phyloP scores from a whole-genome alignment of 2,888 invertebrate genomes.

The Lypha dubia region DNA sequence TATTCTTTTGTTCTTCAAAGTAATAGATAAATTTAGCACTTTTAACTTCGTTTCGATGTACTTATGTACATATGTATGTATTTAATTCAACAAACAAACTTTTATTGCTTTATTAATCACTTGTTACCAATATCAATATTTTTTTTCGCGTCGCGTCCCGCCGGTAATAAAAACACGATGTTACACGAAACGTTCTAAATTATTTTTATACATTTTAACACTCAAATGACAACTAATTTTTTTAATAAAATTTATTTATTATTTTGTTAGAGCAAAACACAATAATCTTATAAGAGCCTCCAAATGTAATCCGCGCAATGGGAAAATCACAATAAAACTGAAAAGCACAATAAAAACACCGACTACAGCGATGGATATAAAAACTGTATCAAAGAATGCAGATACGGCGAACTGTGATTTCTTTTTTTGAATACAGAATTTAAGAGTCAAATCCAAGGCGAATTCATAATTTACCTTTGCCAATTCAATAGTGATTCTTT shows the following conservation, averaged over 20 bases:
- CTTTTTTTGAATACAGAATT: too few species aligned
- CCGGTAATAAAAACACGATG: slow-evolving; percentile 50
- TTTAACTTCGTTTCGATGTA: neutral
- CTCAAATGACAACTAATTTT: slow-evolving; percentile 25
- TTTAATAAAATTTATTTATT: neutral
- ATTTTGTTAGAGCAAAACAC: slow-evolving; percentile 16
- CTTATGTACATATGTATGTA: too few species aligned
- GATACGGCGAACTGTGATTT: too few species aligned
- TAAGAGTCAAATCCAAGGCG: too few species aligned
- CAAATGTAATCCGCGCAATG: slow-evolving; percentile 59
- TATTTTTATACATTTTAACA: slow-evolving; percentile 3
- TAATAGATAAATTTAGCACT: neutral
- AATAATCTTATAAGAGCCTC: slow-evolving; percentile 31
- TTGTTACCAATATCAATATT: slow-evolving; percentile 48
- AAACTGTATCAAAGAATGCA: too few species aligned
- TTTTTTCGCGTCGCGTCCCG: slow-evolving; percentile 16
- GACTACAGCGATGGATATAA: too few species aligned
- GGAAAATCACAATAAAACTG: slow-evolving; percentile 61
- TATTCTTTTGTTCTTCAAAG: slow-evolving; percentile 7
- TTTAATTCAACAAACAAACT: slow-evolving; percentile 54
- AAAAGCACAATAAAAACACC: too few species aligned
- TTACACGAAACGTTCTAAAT: slow-evolving; percentile 35
- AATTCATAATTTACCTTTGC: too few species aligned
- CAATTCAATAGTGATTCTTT: too few species aligned
- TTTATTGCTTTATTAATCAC: slow-evolving; percentile 32